phyloP scores from a whole-genome alignment of 2,113 vertebrate genomes.

The Tricholaema leucomelas region DNA sequence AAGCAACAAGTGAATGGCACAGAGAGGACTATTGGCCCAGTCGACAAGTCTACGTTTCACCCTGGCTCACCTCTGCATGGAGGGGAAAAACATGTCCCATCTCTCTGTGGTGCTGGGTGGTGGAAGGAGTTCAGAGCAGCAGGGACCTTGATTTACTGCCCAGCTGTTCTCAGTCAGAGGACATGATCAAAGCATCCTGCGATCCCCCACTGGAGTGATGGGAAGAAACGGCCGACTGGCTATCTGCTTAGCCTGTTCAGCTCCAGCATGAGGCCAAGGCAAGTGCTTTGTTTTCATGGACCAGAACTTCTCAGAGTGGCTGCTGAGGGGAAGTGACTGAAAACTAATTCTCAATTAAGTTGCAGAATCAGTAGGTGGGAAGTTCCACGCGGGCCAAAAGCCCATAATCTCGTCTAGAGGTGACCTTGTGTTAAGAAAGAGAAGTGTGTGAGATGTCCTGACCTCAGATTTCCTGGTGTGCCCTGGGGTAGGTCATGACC shows the following conservation, averaged over 20 bases:
- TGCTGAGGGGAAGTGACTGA: slow-evolving; percentile 50
- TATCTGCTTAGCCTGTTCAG: slow-evolving; percentile 55
- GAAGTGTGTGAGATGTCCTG: not conserved
- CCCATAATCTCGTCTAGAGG: not conserved
- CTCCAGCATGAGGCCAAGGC: slow-evolving; percentile 47
- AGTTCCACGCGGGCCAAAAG: not conserved
- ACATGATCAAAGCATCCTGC: slow-evolving; percentile 50
- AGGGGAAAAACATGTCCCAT: slow-evolving; percentile 42
- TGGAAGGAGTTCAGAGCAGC: slow-evolving; percentile 47
- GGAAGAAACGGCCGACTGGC: slow-evolving; percentile 58
- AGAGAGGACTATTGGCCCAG: not conserved
- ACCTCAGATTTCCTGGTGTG: not conserved
- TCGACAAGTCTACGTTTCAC: slow-evolving; percentile 35
- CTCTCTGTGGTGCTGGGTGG: not conserved
- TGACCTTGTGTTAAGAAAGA: slow-evolving; percentile 23
- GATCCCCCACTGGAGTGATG: not conserved
- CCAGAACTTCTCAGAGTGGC: slow-evolving; percentile 42
- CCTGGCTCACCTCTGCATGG: slow-evolving; percentile 30
- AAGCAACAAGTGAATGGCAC: not conserved
- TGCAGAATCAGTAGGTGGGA: slow-evolving; percentile 50
- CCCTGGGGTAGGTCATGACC: not conserved
- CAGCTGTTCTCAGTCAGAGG: slow-evolving; percentile 30
- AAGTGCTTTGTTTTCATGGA: slow-evolving; percentile 61
- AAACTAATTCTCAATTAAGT: slow-evolving; percentile 66
- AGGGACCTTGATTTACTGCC: slow-evolving; percentile 55